Base-by-base conservation (phyloP, 30 jellyfish, hydroid and myxozoan genomes). In the Cassiopea andromeda region DNA sequence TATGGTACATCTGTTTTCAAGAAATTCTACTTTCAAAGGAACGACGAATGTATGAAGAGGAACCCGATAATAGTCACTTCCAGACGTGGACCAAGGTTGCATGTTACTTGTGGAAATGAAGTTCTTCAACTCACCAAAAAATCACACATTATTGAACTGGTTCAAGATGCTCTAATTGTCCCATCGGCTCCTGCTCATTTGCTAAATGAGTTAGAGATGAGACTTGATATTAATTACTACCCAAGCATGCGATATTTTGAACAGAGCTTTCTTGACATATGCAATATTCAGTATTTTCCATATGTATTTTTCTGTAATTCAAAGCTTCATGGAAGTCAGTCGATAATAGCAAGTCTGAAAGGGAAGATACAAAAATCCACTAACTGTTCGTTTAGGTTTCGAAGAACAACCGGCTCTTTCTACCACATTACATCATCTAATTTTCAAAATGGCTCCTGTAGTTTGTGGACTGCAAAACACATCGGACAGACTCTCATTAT, bases 401-500 rank as follows among this genome's bases (percentile, higher is more conserved):
- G 46, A 1, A 50, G 57, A 54, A 12, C 19, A 16, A 73, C 47
- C 60, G 46, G 12, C 75, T 58, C 81, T 6, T 46, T 5, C 18
- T 87, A 64, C 70, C 12, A 48, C 50, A 67, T 87, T 57, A 50
- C 13, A 2, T 73, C 60, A 67, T 84, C 77, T 48, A 13, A 48
- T 1, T 17, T 17, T 59, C 90, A 46, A 82, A 60, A 67, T 61
- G 86, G 75, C 44, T 27, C 14, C 2, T 77, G 90, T 60, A 47
- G 44, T n/a, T 44, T 71, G 43, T 87, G 90, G 90, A 46, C 85
- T 14, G 86, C 74, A 10, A 43, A 19, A 1, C 68, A 18, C 17
- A 80, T 89, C 57, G 96, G 96, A 48, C 88, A 60, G 58, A 48
- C 96, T 10, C 49, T 89, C 49, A 70, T 19, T 13, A 60, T 89